These are phyloP conservation scores for Pseudopipra pipra DNA, from an alignment of 2,113 vertebrate species.

Conservation along the genomic window DNA sequence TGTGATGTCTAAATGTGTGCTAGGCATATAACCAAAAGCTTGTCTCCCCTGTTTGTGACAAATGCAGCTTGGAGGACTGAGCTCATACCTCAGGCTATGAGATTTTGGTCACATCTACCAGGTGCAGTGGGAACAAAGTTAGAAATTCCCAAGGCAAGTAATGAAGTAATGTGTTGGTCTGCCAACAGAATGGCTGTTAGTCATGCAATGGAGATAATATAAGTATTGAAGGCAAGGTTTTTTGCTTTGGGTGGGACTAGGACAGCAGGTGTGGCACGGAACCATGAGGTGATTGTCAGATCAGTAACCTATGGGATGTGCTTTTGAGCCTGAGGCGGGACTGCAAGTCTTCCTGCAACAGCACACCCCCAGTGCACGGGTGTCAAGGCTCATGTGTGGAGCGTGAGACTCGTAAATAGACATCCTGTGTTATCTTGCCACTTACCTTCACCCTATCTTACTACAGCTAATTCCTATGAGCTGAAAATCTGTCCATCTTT, in stretches of 20 bases:
- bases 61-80: neutral
- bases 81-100: neutral
- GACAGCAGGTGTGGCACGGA: neutral
- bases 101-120: neutral
- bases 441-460: neutral
- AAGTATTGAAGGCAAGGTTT: neutral
- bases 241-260: neutral
- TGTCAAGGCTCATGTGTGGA: fast-evolving
- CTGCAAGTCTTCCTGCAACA: neutral
- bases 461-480: fast-evolving
- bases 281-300: neutral
- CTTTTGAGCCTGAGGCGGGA: neutral
- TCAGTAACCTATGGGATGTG: neutral
- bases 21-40: neutral
- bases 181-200: neutral
- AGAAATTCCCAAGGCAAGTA: neutral
- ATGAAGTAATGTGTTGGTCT: neutral
- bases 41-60: neutral
- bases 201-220: neutral
- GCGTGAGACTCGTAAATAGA: neutral
- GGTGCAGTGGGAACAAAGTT: neutral
- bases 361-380: neutral
- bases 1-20: neutral
- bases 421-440: neutral
- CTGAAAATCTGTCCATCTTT: neutral